Evolutionary conservation across 2,797 vertebrate species (phyloP), one percentile per base, ranked within the genome.

Genomic region (Fistularia commersonii): DNA sequence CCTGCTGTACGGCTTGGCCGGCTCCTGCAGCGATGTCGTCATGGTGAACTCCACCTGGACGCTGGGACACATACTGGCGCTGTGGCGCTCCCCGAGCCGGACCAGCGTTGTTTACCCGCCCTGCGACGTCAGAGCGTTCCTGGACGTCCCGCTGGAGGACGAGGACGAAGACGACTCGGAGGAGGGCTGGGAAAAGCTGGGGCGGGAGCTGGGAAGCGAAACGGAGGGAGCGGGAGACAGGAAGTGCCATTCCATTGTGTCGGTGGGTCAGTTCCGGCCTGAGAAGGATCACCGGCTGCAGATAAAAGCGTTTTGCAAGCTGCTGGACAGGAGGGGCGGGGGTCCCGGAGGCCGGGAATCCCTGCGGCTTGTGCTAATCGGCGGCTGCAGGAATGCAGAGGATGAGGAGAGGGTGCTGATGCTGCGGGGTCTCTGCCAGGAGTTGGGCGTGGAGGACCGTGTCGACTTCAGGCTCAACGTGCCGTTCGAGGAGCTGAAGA

Each of bases 31-130:
- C 7, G 91, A 98, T 32, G 76, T 94, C 23, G 69, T 97, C 62
- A 97, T 99, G 95, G 97, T 98, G 61, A 99, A 99, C 90, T 99
- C 96, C 70, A 92, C 92, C 41, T 99, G 97, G 97, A 99, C 97
- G 0, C 82, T 95, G 2, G 89, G 92, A 41, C 97, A 99, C 67
- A 95, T 99, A 68, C 90, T 97, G 54, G 90, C 93, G 0, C 89
- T 99, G 58, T 99, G 96, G 97, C 93, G 89, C 8, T 82, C 89
- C 1, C 91, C 91, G 0, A 80, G 86, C 64, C 88, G 91, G 63
- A 94, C 92, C 43, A 84, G 73, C 0, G 43, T 96, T 39, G 94
- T 99, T 32, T 96, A 95, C 81, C 97, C 97, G 0, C 96, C 97
- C 0, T 98, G 96, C 0, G 93, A 98, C 1, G 93, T 98, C 55